Evolutionary conservation across 37 sponge, comb jelly and placozoan species (phyloP).

Genomic region (Ephydatia muelleri): DNA sequence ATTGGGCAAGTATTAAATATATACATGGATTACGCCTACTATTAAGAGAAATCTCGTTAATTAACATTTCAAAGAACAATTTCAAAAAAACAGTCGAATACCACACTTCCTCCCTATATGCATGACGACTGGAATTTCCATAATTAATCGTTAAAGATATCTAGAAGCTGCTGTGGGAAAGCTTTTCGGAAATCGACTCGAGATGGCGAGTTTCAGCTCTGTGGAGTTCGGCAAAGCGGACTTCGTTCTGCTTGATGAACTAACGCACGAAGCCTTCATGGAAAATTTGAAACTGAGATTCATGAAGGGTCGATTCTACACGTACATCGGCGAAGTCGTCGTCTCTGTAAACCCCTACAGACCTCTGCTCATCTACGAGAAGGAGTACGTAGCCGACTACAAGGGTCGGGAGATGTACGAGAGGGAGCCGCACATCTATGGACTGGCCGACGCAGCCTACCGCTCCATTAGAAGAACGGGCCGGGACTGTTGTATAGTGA

Average conservation of each 20-base stretch:
- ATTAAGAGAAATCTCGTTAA: no score
- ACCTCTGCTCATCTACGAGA: conserved; percentile 66
- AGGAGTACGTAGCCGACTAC: conserved; percentile 66
- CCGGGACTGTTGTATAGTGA: conserved; percentile 78
- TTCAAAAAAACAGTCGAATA: no score
- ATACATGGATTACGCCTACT: no score
- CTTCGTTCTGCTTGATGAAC: conserved; percentile 80
- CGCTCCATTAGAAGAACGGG: conserved; percentile 73
- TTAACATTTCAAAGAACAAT: no score
- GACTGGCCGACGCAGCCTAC: conserved; percentile 82
- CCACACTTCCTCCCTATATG: no score
- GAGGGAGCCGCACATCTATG: conserved; percentile 82
- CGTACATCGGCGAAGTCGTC: conserved; percentile 87
- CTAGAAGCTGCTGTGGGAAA: no score
- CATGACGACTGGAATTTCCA: no score
- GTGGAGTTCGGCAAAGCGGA: conserved; percentile 69
- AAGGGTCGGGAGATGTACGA: conserved; percentile 79
- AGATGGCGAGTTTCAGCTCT: conserved; percentile 52
- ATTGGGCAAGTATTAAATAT: no score
- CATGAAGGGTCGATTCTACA: conserved; percentile 67
- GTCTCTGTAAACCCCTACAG: conserved; percentile 86
- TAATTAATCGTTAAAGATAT: no score
- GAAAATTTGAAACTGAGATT: conserved; percentile 73
- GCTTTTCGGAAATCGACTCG: not conserved
- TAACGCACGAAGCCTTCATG: conserved; percentile 68